These are phyloP conservation scores for Tridacna crocea DNA, from an alignment of 2,888 invertebrate species.

Conservation along the genomic window DNA sequence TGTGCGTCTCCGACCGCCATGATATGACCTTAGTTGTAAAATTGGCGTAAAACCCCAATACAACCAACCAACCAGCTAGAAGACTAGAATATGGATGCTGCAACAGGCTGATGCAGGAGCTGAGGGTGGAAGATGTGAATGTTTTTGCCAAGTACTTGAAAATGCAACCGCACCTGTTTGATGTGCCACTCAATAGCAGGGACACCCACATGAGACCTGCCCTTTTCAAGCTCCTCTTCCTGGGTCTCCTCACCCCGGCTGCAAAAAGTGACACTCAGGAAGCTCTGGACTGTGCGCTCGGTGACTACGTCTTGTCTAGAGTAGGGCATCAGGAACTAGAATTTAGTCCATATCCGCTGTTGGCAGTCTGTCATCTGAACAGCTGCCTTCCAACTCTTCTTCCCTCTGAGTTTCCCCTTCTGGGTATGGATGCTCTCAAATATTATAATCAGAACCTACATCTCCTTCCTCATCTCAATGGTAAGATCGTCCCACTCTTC, in stretches of 20 bases:
- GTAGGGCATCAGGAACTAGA: slow-evolving; percentile 47
- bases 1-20: too few relatives aligned
- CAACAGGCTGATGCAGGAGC: too few relatives aligned
- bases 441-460: slow-evolving; percentile 69
- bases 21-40: too few relatives aligned
- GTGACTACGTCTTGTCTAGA: slow-evolving; percentile 53
- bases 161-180: too few relatives aligned
- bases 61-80: too few relatives aligned
- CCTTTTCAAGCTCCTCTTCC: too few relatives aligned
- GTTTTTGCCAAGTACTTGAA: too few relatives aligned
- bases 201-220: too few relatives aligned
- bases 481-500: slow-evolving; percentile 42
- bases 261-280: slow-evolving; percentile 39
- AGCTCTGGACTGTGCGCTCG: slow-evolving; percentile 49
- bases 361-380: slow-evolving; percentile 48
- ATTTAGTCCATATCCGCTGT: slow-evolving; percentile 41
- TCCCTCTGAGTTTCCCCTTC: slow-evolving; percentile 32
- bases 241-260: slow-evolving; percentile 45
- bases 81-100: too few relatives aligned
- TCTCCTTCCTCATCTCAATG: slow-evolving; percentile 59
- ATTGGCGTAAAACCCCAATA: too few relatives aligned
- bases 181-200: too few relatives aligned
- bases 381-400: slow-evolving; percentile 44
- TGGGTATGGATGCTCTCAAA: slow-evolving; percentile 38
- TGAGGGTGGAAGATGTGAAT: too few relatives aligned